Evolutionary conservation across 2,888 invertebrate genomes (phyloP).

Genomic region (Stenodema calcarata): DNA sequence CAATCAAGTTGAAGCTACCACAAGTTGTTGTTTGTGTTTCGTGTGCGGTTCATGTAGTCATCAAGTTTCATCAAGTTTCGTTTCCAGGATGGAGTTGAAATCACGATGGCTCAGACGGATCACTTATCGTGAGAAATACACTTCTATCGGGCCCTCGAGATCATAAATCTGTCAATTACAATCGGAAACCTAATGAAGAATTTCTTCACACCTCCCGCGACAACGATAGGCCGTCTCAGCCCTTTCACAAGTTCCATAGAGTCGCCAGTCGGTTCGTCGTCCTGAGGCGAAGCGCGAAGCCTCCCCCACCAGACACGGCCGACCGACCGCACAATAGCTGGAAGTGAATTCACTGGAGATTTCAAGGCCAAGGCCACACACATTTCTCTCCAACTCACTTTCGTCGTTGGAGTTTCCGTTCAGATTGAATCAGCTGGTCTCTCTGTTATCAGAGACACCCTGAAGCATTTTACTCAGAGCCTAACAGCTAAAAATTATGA

Average conservation of each 20-base stretch:
- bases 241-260: background rate
- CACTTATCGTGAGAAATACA: background rate
- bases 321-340: background rate
- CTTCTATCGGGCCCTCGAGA: background rate
- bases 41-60: too few species aligned
- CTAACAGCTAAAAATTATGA: too few species aligned
- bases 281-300: background rate
- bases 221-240: background rate
- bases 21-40: too few species aligned
- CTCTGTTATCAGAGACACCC: background rate
- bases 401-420: background rate
- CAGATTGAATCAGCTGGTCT: background rate
- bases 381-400: background rate
- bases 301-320: background rate
- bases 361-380: background rate
- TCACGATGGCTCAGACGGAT: background rate
- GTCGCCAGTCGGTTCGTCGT: background rate
- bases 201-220: background rate
- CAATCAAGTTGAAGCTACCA: too few species aligned
- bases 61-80: too few species aligned
- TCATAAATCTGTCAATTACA: background rate
- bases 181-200: background rate
- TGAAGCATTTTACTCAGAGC: too few species aligned
- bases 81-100: background rate
- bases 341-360: background rate